Evolutionary conservation across 1,140 invertebrate genomes (phyloP), one percentile per base, ranked within the genome.

Genomic region (Idris sp.): DNA sequence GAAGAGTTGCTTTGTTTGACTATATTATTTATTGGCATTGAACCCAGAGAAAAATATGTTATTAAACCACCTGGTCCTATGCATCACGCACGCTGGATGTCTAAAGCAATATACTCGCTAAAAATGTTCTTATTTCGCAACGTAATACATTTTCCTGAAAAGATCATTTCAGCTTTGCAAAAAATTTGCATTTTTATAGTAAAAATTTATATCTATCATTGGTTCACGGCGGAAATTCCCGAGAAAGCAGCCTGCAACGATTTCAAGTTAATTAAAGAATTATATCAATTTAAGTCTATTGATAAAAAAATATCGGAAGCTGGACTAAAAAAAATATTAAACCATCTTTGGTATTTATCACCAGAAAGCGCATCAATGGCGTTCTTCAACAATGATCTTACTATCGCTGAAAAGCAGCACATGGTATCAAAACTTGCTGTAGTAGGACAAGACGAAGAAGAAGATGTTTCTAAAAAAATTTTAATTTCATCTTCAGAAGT

Each of bases 341-440:
- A 49, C 16, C 44, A 49, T 35, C 22, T 49, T 22, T 49, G 44
- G 15, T 35, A 49, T 11, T 7, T 49, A 22, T 35, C 10, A 16
- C 1, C 44, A 16, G 44, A 33, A 22, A 49, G 19, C 35, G 30
- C 14, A n/a, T 4, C 44, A 19, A 33, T 49, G 30, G 30, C 44
- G 10, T 49, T 49, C n/a, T 30, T 31, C 18, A 14, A 31, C n/a
- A 8, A 10, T 6, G 43, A 2, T 31, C 14, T 46, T 46, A 46
- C 43, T 16, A 3, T 44, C 2, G 22, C 5, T 19, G 26, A 28
- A 2, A 46, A 31, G n/a, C n/a, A 31, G 22, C 14, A 25, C 13
- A 10, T 36, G 13, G 5, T 36, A 9, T 10, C 2, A n/a, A 48
- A 13, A 28, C 14, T 48, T 10, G 2, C 4, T 2, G 9, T 43